Evolutionary conservation across 1,140 invertebrate genomes (phyloP).

Genomic region (Eumaeus atala): DNA sequence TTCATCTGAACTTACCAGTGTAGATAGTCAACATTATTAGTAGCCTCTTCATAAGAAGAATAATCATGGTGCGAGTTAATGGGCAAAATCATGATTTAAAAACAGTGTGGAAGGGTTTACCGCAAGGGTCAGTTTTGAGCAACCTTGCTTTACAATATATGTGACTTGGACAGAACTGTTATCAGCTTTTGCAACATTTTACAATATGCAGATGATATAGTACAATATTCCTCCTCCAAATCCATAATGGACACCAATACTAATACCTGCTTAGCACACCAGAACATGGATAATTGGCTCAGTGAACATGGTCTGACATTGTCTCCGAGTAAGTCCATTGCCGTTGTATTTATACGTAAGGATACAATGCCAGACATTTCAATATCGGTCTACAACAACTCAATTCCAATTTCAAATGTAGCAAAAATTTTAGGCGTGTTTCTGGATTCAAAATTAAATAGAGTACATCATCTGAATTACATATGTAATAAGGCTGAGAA

Average conservation of each 20-base stretch:
- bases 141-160: conserved; percentile 25
- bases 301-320: conserved; percentile 17
- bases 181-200: conserved; percentile 18
- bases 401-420: no score
- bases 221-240: conserved; percentile 11
- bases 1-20: conserved; percentile 1
- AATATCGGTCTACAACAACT: no score
- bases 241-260: not conserved
- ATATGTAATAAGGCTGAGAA: no score
- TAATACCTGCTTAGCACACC: conserved; percentile 11
- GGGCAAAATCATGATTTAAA: not conserved
- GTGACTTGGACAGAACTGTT: no score
- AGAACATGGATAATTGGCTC: conserved; percentile 17
- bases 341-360: conserved; percentile 12
- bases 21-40: conserved; percentile 5
- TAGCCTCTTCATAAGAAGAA: not conserved
- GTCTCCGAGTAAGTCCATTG: conserved; percentile 17
- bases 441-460: no score
- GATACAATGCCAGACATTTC: no score
- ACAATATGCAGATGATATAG: conserved; percentile 30
- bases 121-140: conserved; percentile 28
- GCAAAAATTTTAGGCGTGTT: no score
- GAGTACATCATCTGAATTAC: no score
- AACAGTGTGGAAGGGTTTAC: conserved; percentile 21
- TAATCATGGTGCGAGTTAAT: not conserved